Percentiles rank a stretch among this genome's conserved stretches.
These are phyloP conservation scores for Neodiprion pinetum DNA, from an alignment of 1,140 invertebrate genomes.

Conservation along the genomic window DNA sequence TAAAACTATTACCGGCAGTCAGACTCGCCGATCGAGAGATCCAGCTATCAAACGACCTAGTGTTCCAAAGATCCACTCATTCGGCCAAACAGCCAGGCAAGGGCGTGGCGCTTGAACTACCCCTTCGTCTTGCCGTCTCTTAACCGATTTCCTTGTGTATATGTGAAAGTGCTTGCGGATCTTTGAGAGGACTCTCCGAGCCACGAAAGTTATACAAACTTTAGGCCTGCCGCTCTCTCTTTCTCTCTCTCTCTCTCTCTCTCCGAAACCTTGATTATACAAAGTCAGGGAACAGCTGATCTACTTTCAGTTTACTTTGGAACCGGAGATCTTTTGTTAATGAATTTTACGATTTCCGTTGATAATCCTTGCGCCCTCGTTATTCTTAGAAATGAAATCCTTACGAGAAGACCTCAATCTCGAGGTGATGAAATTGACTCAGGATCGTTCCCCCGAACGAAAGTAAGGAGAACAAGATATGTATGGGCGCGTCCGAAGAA, in stretches of 20 bases:
- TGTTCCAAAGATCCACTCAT: not conserved
- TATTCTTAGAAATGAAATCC: too few relatives aligned
- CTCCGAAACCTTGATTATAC: not conserved
- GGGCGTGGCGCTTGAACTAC: conserved; percentile 10
- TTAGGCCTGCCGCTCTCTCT: not conserved
- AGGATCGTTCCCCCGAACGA: too few relatives aligned
- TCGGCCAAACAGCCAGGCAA: not conserved
- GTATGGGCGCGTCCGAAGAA: too few relatives aligned
- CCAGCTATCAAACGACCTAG: not conserved
- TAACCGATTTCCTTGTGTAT: not conserved
- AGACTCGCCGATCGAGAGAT: not conserved
- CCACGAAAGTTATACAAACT: not conserved
- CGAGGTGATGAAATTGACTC: too few relatives aligned
- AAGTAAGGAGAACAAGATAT: too few relatives aligned
- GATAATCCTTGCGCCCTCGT: too few relatives aligned
- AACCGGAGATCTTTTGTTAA: too few relatives aligned
- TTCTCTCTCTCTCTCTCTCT: not conserved
- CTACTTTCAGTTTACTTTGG: too few relatives aligned
- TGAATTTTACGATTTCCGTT: too few relatives aligned
- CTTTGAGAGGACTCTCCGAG: not conserved
- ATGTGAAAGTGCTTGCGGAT: too few relatives aligned
- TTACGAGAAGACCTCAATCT: too few relatives aligned
- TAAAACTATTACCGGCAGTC: conserved; percentile 9
- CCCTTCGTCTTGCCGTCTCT: not conserved
- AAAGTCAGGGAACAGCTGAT: not conserved